Conservation (phyloP, 2,888 invertebrate species). For the Heteromurus nitidus region DNA sequence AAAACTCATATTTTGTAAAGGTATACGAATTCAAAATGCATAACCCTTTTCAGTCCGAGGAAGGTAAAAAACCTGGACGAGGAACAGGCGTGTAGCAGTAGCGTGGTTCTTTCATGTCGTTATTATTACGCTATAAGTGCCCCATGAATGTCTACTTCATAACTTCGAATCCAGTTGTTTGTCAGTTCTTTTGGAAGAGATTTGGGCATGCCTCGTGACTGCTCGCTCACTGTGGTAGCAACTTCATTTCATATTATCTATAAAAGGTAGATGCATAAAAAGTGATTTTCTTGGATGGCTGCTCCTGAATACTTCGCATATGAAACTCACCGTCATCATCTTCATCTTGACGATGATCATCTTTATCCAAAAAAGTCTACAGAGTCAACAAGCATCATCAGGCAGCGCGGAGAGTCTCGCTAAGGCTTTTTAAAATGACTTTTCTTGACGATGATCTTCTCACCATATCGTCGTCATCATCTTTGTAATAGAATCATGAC, state of each 20-base stretch:
- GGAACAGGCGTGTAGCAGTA: too few relatives aligned
- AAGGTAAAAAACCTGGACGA: constrained; percentile 29
- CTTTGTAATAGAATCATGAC: constrained; percentile 50
- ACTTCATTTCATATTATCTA: constrained; percentile 35
- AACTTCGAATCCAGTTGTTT: constrained; percentile 36
- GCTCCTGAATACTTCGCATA: constrained; percentile 41
- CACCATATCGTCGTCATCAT: constrained; percentile 38
- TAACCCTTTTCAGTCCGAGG: constrained; percentile 26
- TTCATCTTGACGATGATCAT: too few relatives aligned
- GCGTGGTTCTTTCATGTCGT: too few relatives aligned
- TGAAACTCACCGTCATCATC: constrained; percentile 34
- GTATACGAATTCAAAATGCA: neutral
- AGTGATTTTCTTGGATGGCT: constrained; percentile 34
- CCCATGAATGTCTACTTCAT: neutral
- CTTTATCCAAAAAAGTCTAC: constrained; percentile 23
- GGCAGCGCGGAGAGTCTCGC: constrained; percentile 4
- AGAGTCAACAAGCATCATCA: constrained; percentile 47
- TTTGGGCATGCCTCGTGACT: constrained; percentile 17
- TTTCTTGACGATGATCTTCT: constrained; percentile 44
- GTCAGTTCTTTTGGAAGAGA: too few relatives aligned
- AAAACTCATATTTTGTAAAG: neutral
- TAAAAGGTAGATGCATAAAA: constrained; percentile 14
- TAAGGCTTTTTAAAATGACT: constrained; percentile 43
- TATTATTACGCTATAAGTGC: constrained; percentile 30
- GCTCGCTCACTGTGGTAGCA: too few relatives aligned